Base-by-base conservation (phyloP, 2,797 vertebrate genomes). In the Bovichtus diacanthus region DNA sequence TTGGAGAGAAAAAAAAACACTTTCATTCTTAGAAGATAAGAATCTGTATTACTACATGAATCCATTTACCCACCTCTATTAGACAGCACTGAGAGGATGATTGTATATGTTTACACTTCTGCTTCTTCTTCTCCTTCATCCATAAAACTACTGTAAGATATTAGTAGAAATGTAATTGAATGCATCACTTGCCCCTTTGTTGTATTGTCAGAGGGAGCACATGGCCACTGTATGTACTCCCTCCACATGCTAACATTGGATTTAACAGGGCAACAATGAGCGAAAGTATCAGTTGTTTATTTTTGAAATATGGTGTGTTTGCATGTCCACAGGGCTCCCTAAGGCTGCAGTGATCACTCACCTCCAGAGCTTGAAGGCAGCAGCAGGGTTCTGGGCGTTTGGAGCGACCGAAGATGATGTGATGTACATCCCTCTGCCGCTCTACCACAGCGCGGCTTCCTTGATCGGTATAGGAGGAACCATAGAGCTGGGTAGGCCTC, bases 331-430 rank as follows among this genome's bases (percentile, higher is more conserved):
- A 99, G 97, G 97, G 2, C 95, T 98, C 7, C 97, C 97, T 13
- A 98, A 99, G 81, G 97, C 97, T 0, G 97, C 97, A 0, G 93
- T 96, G 1, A 92, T 99, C 90, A 96, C 96, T 10, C 97, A 98
- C 71, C 85, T 97, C 29, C 97, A 98, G 88, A 90, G 96, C 12
- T 50, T 98, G 70, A 96, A 97, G 83, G 97, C 94, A 71, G 92
- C 97, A 4, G 91, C 75, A 0, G 97, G 97, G 31, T 96, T 97
- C 50, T 95, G 95, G 92, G 94, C 95, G 0, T 97, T 96, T 0
- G 97, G 96, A 0, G 96, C 84, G 0, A 92, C 70, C 25, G 47
- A 86, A 55, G 65, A 90, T 0, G 97, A 99, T 0, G 94, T 98
- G 0, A 90, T 98, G 34, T 98, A 99, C 92, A 93, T 96, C 38